These are phyloP conservation scores for Himalopsyche japonica DNA, from an alignment of 2,888 invertebrate genomes.

Conservation along the genomic window DNA sequence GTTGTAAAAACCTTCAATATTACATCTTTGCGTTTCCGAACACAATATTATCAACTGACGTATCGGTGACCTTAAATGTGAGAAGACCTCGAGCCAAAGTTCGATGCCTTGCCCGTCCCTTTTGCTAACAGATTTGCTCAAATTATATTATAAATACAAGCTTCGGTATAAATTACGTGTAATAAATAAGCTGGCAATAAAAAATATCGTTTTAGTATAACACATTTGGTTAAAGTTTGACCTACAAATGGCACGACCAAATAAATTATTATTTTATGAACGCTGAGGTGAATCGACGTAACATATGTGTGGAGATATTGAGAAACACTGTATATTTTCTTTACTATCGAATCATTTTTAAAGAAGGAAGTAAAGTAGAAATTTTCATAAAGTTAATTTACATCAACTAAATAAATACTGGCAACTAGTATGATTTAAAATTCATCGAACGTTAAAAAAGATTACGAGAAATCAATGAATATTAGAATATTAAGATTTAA, in stretches of 20 bases:
- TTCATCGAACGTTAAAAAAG: too few species aligned
- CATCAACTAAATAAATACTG: too few species aligned
- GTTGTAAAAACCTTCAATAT: background rate
- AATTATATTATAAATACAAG: background rate
- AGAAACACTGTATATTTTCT: too few species aligned
- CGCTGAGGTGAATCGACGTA: too few species aligned
- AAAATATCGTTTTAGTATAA: background rate
- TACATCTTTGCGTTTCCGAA: background rate
- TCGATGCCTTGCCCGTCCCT: background rate
- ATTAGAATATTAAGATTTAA: too few species aligned
- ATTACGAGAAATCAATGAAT: too few species aligned
- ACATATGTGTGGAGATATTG: too few species aligned
- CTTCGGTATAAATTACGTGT: background rate
- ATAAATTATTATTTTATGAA: background rate
- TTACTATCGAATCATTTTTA: too few species aligned
- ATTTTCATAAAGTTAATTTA: too few species aligned
- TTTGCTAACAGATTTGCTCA: background rate
- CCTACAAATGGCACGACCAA: background rate
- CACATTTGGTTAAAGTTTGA: background rate
- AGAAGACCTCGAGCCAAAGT: background rate
- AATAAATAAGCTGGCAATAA: background rate
- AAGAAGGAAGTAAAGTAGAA: too few species aligned
- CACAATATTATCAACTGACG: background rate
- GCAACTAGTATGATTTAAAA: too few species aligned
- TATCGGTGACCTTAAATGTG: background rate